phyloP scores from a whole-genome alignment of 2,888 invertebrate genomes.

The Oscheius onirici region DNA sequence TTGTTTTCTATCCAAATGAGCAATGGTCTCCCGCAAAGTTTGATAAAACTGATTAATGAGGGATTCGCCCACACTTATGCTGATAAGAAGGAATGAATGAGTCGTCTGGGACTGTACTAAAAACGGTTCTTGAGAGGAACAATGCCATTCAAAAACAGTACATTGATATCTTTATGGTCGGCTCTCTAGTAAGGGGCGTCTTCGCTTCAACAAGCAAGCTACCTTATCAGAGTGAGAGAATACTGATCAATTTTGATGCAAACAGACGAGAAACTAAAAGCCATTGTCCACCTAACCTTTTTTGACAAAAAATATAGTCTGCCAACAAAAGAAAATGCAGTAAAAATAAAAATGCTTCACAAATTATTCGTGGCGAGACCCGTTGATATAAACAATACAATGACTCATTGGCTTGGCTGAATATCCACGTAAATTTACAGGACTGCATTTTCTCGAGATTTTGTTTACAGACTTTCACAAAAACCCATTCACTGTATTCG shows the following conservation, averaged over 20 bases:
- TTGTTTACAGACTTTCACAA: no score
- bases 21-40: background rate
- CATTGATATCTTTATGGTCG: background rate
- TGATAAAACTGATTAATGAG: slow-evolving; percentile 1
- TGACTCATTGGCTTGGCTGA: no score
- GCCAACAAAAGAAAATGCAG: background rate
- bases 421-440: no score
- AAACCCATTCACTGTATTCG: no score
- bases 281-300: no score
- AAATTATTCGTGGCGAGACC: no score
- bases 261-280: no score
- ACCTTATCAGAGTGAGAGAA: background rate
- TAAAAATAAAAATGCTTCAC: background rate
- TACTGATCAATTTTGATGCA: background rate
- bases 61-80: slow-evolving; percentile 14
- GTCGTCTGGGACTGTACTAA: background rate
- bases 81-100: background rate
- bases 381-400: no score
- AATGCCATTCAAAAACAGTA: background rate
- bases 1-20: background rate
- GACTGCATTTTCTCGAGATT: no score
- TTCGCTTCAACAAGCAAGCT: background rate
- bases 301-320: no score
- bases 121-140: background rate
- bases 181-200: background rate